Evolutionary conservation across 2,888 invertebrate species (phyloP), one percentile per base, ranked within the genome.

Genomic region (Mimas tiliae): DNA sequence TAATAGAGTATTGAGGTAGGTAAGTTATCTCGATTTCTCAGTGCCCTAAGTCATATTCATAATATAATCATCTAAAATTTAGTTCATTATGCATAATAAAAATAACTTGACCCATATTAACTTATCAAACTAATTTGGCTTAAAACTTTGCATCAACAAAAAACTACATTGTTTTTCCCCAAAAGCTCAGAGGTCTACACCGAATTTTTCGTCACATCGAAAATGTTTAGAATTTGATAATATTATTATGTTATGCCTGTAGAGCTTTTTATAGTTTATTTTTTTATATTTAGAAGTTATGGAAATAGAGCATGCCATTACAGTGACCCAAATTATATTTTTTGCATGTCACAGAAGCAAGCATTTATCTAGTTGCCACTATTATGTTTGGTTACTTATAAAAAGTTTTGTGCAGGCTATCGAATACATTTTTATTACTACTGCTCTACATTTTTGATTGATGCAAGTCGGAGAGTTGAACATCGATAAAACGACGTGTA

Each of bases 1-100:
- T 19, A n/a, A n/a, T n/a, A 42, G 38, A 19, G 38, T 34, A 64
- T 64, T 64, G 63, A 51, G 63, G 63, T 64, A 64, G 63, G 63
- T 64, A 64, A 64, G 63, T 63, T 50, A 55, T 33, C 42, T 21
- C 38, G 4, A 34, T 16, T 38, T 42, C 12, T 38, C 19, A 9
- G 11, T 16, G 8, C 6, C 19, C 12, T 38, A 6, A 42, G 42
- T 58, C 7, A 11, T 19, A 58, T 19, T 38, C 12, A 1, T 4
- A 11, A n/a, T 6, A 12, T 38, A 11, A 14, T 9, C 14, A 14
- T 45, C 4, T 9, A 45, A 14, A 45, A 45, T 11, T 9, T 6
- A 42, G 34, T 7, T 42, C 9, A 8, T 42, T 11, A 11, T 42
- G 9, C 7, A 42, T 42, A 42, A 42, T n/a, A n/a, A n/a, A n/a